Conservation (phyloP, 2,888 invertebrate species). For the Ormyrus thymus region DNA sequence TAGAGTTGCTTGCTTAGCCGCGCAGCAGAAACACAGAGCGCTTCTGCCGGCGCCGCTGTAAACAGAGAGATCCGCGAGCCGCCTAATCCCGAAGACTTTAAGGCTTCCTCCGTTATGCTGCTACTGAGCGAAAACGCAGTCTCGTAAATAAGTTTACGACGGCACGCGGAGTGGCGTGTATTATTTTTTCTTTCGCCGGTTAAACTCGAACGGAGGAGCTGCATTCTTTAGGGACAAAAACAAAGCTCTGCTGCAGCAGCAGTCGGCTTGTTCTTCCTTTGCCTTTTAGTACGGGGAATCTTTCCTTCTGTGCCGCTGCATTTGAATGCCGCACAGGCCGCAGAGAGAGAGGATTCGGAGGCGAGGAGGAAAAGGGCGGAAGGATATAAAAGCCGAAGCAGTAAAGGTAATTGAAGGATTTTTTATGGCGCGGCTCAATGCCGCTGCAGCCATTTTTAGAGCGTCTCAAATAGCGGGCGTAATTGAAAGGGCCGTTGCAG, state of each 20-base stretch:
- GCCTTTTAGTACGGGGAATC: constrained; percentile 9
- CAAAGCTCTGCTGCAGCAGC: background rate
- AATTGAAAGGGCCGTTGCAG: no score
- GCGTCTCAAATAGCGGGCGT: no score
- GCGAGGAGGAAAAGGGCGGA: no score
- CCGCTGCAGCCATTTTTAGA: no score
- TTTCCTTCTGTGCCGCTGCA: background rate
- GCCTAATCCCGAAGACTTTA: background rate
- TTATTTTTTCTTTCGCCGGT: constrained; percentile 1
- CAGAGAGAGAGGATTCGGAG: background rate
- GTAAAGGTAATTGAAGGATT: background rate
- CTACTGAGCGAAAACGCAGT: background rate
- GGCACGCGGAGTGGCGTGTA: background rate
- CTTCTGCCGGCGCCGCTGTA: no score
- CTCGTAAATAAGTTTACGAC: constrained; percentile 40
- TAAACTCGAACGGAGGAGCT: background rate
- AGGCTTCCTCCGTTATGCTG: no score
- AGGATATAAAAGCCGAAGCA: background rate
- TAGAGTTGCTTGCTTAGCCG: constrained; percentile 19
- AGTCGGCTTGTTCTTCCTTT: background rate
- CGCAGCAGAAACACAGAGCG: background rate
- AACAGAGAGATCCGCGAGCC: constrained; percentile 5
- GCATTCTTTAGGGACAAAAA: constrained; percentile 31
- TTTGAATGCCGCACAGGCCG: constrained; percentile 5
- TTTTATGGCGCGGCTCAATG: background rate